Evolutionary conservation across 2,888 invertebrate species (phyloP).

Genomic region (Drosophila anomalata): DNA sequence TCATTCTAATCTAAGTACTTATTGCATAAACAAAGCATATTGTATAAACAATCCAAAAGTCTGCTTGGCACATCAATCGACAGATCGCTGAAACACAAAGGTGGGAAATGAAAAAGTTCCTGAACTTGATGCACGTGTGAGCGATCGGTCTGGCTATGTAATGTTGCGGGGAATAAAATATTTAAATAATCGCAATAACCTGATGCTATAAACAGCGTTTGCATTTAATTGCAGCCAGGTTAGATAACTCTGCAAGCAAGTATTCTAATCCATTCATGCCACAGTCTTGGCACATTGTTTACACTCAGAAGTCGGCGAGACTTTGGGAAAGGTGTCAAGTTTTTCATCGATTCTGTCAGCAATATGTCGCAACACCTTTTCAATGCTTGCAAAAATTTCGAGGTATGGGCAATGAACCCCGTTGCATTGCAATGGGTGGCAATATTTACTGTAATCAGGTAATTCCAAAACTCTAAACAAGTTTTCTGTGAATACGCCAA

Average conservation of each 20-base stretch:
- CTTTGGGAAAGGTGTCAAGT: constrained; percentile 36
- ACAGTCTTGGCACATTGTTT: constrained; percentile 30
- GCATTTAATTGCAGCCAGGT: constrained; percentile 34
- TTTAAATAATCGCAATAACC: constrained; percentile 29
- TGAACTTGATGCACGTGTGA: constrained; percentile 20
- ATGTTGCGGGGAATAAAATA: constrained; percentile 9
- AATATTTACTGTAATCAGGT: constrained; percentile 1
- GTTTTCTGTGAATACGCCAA: not conserved
- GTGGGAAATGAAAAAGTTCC: constrained; percentile 12
- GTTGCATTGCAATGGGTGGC: constrained; percentile 17
- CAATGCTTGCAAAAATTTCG: constrained; percentile 20
- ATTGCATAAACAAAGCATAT: constrained; percentile 12
- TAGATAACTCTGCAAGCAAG: constrained; percentile 31
- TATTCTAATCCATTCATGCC: constrained; percentile 39
- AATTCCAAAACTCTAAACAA: constrained; percentile 10
- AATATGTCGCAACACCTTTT: constrained; percentile 24
- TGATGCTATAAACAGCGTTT: constrained; percentile 26
- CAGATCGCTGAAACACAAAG: not conserved
- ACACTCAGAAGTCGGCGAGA: constrained; percentile 34
- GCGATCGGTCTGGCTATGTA: constrained; percentile 4
- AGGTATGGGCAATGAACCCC: constrained; percentile 35
- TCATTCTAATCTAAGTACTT: constrained; percentile 3
- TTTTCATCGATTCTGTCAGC: constrained; percentile 38
- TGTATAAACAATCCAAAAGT: constrained; percentile 27
- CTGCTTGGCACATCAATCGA: constrained; percentile 14